phyloP scores from a whole-genome alignment of 1,140 invertebrate species.

The Choristoneura fumiferana region DNA sequence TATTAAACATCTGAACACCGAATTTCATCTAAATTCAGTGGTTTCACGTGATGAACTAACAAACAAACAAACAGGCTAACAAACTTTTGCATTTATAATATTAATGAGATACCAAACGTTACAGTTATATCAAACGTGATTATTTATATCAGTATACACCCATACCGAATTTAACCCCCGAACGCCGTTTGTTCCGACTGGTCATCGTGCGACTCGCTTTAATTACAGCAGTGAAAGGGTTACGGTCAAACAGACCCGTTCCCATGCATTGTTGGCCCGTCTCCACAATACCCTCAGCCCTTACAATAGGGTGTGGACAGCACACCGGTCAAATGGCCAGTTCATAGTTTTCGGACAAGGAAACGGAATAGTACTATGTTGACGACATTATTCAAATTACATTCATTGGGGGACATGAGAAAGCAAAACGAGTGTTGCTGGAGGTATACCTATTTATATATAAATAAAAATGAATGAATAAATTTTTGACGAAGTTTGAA shows the following conservation, averaged over 20 bases:
- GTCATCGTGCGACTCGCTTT: constrained; percentile 5
- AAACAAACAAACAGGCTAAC: too few species aligned
- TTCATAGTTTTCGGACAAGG: constrained; percentile 62
- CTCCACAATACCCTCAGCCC: constrained; percentile 65
- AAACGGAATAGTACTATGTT: constrained; percentile 59
- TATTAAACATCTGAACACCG: too few species aligned
- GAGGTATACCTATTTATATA: too few species aligned
- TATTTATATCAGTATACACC: not conserved
- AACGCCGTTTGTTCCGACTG: not conserved
- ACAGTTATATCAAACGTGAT: too few species aligned
- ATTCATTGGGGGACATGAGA: constrained; percentile 40
- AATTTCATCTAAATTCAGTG: too few species aligned
- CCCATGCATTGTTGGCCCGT: constrained; percentile 67
- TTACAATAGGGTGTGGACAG: constrained; percentile 73
- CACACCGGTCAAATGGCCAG: constrained; percentile 74
- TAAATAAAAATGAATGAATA: too few species aligned
- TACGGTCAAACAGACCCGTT: constrained; percentile 44
- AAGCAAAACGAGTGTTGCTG: not conserved
- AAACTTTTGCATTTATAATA: too few species aligned
- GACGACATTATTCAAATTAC: constrained; percentile 72
- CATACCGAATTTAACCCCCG: not conserved
- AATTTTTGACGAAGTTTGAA: too few species aligned
- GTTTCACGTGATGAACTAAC: too few species aligned
- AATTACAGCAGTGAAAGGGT: constrained; percentile 8
- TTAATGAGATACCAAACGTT: too few species aligned